phyloP scores from a whole-genome alignment of 2,888 invertebrate species.

The Stenolophus ochropezus region DNA sequence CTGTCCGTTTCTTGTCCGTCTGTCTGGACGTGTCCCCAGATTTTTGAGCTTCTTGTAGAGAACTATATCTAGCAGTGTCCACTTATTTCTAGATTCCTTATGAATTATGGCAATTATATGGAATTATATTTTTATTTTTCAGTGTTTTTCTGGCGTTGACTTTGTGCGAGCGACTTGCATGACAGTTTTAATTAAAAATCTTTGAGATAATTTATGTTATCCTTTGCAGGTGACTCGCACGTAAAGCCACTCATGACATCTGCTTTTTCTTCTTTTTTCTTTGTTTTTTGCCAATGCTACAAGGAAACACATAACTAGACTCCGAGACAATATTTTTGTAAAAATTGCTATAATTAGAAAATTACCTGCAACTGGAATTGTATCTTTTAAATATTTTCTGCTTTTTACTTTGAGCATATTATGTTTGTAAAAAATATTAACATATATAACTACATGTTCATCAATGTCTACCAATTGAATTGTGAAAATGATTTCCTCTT shows the following conservation, averaged over 20 bases:
- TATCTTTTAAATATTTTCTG: not conserved
- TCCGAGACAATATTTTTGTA: conserved; percentile 11
- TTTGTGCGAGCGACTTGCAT: conserved; percentile 39
- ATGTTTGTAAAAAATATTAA: too few relatives aligned
- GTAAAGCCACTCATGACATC: conserved; percentile 48
- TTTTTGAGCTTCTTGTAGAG: conserved; percentile 45
- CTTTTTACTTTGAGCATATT: not conserved
- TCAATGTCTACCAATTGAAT: too few relatives aligned
- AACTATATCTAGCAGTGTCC: conserved; percentile 47
- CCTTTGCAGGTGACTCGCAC: conserved; percentile 58
- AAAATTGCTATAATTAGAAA: conserved; percentile 6
- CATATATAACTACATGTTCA: too few relatives aligned
- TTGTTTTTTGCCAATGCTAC: not conserved
- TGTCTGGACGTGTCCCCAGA: conserved; percentile 3
- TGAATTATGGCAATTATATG: conserved; percentile 59
- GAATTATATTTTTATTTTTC: conserved; percentile 61
- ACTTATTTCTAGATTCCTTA: conserved; percentile 59
- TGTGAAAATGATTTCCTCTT: too few relatives aligned
- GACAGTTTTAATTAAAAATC: conserved; percentile 63
- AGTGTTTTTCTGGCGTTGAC: conserved; percentile 61
- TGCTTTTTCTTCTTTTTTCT: conserved; percentile 51
- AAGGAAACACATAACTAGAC: conserved; percentile 1
- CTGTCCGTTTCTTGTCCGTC: conserved; percentile 13
- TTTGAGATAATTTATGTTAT: conserved; percentile 59
- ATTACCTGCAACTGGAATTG: not conserved